A percentile compares a stretch with the other conserved stretches of the same genome.
phyloP scores from a whole-genome alignment of 2,797 vertebrate species.

The Malacoraja senta region DNA sequence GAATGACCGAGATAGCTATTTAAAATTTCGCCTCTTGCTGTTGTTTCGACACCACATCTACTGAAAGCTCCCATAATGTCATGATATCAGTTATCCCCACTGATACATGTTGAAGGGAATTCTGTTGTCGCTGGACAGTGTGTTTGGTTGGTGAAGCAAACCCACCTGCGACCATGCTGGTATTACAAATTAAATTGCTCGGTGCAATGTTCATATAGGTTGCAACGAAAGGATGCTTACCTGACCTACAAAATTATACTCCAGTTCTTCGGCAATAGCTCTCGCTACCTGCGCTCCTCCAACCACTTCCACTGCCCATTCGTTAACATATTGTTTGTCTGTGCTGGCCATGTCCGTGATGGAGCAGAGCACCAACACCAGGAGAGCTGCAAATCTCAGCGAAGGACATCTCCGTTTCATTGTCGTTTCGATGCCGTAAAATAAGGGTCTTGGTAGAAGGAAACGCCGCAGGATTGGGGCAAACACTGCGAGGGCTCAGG shows the following conservation, averaged over 20 bases:
- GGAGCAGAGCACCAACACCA: constrained; percentile 57
- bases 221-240: constrained; percentile 55
- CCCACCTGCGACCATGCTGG: background rate
- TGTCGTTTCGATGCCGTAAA: constrained; percentile 40
- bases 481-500: background rate
- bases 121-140: background rate
- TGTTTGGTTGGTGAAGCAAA: background rate
- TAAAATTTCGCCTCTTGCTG: no score
- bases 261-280: constrained; percentile 76
- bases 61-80: background rate
- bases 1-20: background rate
- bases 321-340: constrained; percentile 84
- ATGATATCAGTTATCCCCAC: background rate
- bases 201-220: no score
- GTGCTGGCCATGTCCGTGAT: constrained; percentile 49
- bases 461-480: background rate
- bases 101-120: background rate
- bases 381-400: constrained; percentile 59
- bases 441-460: background rate
- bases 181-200: no score
- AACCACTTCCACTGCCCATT: constrained; percentile 92
- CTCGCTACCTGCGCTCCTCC: constrained; percentile 72
- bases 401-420: constrained; percentile 69
- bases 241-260: constrained; percentile 85
- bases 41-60: background rate